Base-by-base conservation (phyloP, 2,797 vertebrate species). In the Chaenodraco wilsoni region DNA sequence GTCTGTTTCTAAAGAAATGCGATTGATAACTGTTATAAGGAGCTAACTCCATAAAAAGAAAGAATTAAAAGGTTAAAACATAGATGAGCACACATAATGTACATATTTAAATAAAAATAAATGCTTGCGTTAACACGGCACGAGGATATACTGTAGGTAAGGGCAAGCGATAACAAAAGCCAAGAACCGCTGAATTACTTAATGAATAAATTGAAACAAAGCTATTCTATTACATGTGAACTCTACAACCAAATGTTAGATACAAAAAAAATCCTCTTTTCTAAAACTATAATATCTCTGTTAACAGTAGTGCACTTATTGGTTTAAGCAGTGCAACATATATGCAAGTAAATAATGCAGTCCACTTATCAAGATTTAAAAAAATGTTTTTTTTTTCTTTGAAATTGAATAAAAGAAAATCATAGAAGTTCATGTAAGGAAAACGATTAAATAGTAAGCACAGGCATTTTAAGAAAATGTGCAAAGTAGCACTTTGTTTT, bases 291-390 rank as follows among this genome's bases (percentile, higher is more conserved):
- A 93, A 93, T 90, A 93, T 93, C 92, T 94, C 93, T 94, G 93
- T 94, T 94, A 95, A 95, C 94, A 95, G 95, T 95, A 95, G 95
- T 95, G 95, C 95, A 95, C 95, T 95, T 95, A 94, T 94, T 93
- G 94, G 95, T 94, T 95, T 94, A 94, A 95, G 94, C 94, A 95
- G 95, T 95, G 95, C 95, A 95, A 95, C 94, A 94, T 94, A 94
- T 95, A 94, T 93, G 94, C 93, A 95, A 94, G 91, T 94, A 95
- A 94, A 94, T 91, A 94, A 95, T 95, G 94, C 94, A 95, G 94
- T 95, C 94, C 94, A 93, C 93, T 93, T 94, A 93, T 94, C 91
- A 93, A 93, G 91, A 91, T 92, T 91, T 82, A 76, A 90, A 89
- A 91, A 87, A 81, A 52, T 16, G 71, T 11, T 23, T 69, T 69